These are phyloP conservation scores for Invenusta paracnida DNA, from an alignment of 2,888 invertebrate genomes.

Conservation along the genomic window DNA sequence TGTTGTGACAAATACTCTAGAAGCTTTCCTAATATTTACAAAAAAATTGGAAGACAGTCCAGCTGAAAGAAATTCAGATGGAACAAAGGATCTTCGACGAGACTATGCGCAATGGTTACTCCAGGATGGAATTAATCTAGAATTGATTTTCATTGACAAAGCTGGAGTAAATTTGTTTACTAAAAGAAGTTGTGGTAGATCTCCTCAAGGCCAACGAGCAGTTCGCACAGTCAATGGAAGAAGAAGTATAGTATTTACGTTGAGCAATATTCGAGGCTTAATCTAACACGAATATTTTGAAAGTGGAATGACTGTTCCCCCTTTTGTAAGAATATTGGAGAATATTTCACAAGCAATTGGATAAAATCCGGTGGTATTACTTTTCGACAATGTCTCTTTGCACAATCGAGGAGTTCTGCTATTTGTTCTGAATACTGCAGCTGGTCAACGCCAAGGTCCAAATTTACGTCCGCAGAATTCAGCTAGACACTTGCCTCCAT, in stretches of 20 bases:
- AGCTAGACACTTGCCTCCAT: neutral
- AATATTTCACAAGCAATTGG: neutral
- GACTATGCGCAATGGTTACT: slow-evolving; percentile 1
- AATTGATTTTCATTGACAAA: neutral
- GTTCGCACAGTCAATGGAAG: slow-evolving; percentile 26
- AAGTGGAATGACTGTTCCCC: neutral
- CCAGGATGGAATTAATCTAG: neutral
- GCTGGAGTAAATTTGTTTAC: slow-evolving; percentile 1
- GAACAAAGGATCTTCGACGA: neutral
- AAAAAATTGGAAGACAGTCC: slow-evolving; percentile 15
- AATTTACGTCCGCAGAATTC: neutral
- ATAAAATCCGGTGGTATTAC: neutral
- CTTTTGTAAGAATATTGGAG: neutral
- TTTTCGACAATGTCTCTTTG: slow-evolving; percentile 4
- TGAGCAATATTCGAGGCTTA: neutral
- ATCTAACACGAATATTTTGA: neutral
- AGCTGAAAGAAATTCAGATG: neutral
- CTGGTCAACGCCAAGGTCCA: neutral
- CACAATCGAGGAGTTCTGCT: neutral
- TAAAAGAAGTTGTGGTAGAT: neutral
- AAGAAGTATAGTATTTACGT: neutral
- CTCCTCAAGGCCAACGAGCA: neutral
- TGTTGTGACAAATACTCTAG: neutral
- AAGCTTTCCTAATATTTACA: neutral
- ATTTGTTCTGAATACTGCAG: neutral